Evolutionary conservation across 2,888 invertebrate genomes (phyloP).

Genomic region (Drosophila austrosaltans): DNA sequence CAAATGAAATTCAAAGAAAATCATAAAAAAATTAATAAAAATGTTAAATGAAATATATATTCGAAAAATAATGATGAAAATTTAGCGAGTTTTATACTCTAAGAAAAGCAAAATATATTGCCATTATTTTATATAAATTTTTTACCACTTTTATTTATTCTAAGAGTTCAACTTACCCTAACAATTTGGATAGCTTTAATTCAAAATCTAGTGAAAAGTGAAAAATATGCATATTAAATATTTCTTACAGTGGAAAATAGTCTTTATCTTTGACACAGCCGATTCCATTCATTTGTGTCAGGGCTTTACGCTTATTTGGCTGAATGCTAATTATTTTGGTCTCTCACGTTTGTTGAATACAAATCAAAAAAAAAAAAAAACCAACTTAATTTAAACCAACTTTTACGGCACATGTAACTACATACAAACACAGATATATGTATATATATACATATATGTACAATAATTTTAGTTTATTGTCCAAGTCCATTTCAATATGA

Average conservation of each 20-base stretch:
- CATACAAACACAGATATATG: not conserved
- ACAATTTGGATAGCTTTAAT: too few species aligned
- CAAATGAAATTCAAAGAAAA: too few species aligned
- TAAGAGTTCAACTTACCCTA: too few species aligned
- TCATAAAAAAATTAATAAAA: too few species aligned
- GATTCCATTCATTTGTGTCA: not conserved
- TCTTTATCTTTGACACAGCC: not conserved
- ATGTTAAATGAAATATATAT: too few species aligned
- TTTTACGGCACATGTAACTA: conserved; percentile 2
- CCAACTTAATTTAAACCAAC: not conserved
- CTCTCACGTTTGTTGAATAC: conserved; percentile 1
- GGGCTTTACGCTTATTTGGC: not conserved
- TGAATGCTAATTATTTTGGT: not conserved
- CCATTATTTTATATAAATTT: too few species aligned
- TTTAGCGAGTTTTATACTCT: too few species aligned
- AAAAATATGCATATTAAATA: not conserved
- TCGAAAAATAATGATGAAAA: too few species aligned
- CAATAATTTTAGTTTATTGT: conserved; percentile 40
- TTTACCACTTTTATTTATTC: too few species aligned
- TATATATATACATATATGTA: not conserved
- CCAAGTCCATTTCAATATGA: conserved; percentile 35
- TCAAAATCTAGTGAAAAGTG: too few species aligned
- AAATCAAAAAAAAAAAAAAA: not conserved
- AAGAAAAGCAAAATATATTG: too few species aligned
- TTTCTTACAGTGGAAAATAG: not conserved